Evolutionary conservation across 2,888 invertebrate species (phyloP), one percentile per base, ranked within the genome.

Genomic region (Acanthosepion pharaonis): DNA sequence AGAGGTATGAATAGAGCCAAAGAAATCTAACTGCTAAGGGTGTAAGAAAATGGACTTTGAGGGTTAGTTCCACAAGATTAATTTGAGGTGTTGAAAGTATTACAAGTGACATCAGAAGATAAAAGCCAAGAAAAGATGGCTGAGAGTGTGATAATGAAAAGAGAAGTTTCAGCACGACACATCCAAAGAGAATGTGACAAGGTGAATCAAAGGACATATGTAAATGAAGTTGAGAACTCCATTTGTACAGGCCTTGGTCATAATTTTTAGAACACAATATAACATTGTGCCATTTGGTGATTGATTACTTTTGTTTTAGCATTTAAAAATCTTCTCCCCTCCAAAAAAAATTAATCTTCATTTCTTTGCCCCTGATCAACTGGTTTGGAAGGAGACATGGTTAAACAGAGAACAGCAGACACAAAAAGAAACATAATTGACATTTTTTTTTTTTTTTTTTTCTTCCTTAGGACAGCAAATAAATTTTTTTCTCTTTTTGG

Each of bases 261-360:
- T 64, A 64, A 64, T 64, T 64, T 25, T 64, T 64, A 23, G 28
- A 64, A 64, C 28, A 64, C 28, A 23, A 5, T 28, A n/a, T n/a
- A 78, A 78, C n/a, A 78, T 11, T 33, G 78, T 15, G n/a, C 78
- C n/a, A 33, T 15, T n/a, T 78, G 9, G 9, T n/a, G 78, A 78
- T 78, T n/a, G 78, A n/a, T 78, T 78, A 78, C 78, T 78, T 78
- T 78, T 78, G 78, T 78, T 33, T 78, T 78, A 33, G 78, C 78
- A 78, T 78, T 78, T 78, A 23, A 15, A 33, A 78, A 78, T 42
- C 15, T n/a, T 23, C 9, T 78, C 18, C 23, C 28, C 3, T 33
- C n/a, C 11, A 78, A 33, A 78, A 78, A 78, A 78, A 78, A n/a
- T 11, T 78, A 78, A 78, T 78, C 33, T 78, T 78, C n/a, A 33